Conservation (phyloP, 2,113 vertebrate genomes). For the Plectropomus leopardus region DNA sequence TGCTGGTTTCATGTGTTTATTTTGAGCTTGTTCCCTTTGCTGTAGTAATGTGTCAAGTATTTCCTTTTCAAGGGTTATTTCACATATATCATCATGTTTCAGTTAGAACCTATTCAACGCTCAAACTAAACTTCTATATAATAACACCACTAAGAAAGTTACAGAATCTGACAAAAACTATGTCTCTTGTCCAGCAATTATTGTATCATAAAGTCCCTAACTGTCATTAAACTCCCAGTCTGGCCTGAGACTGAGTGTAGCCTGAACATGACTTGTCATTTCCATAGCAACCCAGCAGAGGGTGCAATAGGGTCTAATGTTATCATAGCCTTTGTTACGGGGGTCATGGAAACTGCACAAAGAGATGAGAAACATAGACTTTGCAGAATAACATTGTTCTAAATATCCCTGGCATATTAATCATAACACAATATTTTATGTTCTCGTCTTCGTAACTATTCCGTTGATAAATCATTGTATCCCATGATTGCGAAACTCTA, state of each 20-base stretch:
- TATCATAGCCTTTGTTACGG: conserved; percentile 51
- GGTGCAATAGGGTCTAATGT: conserved; percentile 79
- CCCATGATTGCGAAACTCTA: not conserved
- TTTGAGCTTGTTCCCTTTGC: not conserved
- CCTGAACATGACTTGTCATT: not conserved
- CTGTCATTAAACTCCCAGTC: not conserved
- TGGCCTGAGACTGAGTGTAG: not conserved
- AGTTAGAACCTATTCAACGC: not conserved
- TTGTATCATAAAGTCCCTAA: not conserved
- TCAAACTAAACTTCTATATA: not conserved
- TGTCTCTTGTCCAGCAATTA: not conserved
- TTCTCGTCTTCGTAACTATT: not conserved
- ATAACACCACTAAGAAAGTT: not conserved
- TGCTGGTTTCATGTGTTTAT: not conserved
- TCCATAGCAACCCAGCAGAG: conserved; percentile 81
- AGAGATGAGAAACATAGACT: conserved; percentile 23
- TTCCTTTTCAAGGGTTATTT: not conserved
- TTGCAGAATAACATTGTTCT: conserved; percentile 3
- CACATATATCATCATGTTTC: not conserved
- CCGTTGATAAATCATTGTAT: not conserved
- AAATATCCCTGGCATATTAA: not conserved
- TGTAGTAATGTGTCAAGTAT: not conserved
- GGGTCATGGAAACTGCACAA: conserved; percentile 47
- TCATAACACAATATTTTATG: not conserved
- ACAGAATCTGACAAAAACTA: not conserved